These are phyloP conservation scores for Drosophila koepferae DNA, from an alignment of 2,888 invertebrate genomes.

Conservation along the genomic window DNA sequence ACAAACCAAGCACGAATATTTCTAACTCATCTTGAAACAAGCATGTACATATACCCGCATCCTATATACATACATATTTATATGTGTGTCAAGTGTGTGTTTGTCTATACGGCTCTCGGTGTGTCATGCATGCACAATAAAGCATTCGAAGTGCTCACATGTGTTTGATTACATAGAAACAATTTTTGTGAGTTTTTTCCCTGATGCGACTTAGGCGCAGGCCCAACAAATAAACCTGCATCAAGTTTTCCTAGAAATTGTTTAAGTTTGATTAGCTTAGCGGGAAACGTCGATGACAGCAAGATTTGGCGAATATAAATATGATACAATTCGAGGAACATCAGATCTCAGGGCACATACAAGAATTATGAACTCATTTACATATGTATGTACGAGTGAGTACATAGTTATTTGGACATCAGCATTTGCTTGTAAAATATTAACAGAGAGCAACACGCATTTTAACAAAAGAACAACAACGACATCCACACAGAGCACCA, in stretches of 20 bases:
- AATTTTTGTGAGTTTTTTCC: conserved; percentile 36
- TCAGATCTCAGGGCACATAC: conserved; percentile 1
- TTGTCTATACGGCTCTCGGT: conserved; percentile 4
- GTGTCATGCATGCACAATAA: conserved; percentile 14
- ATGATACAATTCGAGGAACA: background rate
- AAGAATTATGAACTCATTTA: conserved; percentile 8
- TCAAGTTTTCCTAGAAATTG: conserved; percentile 33
- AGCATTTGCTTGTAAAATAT: conserved; percentile 62
- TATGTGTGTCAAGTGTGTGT: background rate
- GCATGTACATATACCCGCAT: background rate
- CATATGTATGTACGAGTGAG: background rate
- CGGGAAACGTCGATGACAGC: background rate
- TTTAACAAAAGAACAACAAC: conserved; percentile 41
- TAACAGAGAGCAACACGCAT: conserved; percentile 52
- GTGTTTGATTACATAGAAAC: conserved; percentile 57
- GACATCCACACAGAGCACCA: conserved; percentile 10
- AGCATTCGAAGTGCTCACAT: conserved; percentile 32
- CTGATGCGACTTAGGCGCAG: conserved; percentile 10
- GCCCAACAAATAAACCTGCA: conserved; percentile 9
- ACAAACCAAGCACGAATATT: conserved; percentile 74
- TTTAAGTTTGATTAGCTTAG: conserved; percentile 56
- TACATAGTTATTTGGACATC: conserved; percentile 36
- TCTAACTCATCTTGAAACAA: conserved; percentile 72
- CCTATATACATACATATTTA: background rate
- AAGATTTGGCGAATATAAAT: background rate